Evolutionary conservation across 1,140 invertebrate species (phyloP), one percentile per base, ranked within the genome.

Genomic region (Drosophila setifemur): DNA sequence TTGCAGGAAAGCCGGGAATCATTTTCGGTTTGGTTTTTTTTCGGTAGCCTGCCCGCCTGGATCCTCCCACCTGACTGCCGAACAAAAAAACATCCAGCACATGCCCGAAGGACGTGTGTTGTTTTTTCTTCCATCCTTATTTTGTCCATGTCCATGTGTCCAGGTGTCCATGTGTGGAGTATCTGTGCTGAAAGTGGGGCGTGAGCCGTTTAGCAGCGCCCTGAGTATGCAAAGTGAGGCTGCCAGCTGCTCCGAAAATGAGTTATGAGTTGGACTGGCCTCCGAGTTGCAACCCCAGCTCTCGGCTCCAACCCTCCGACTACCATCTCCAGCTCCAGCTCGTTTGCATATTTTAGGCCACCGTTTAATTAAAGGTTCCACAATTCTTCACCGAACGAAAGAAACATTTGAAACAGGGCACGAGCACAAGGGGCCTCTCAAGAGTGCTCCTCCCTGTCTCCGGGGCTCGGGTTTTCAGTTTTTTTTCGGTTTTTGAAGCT

Each of bases 331-430:
- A 16, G 9, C 8, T 12, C 48, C 66, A 19, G 42, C 71, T 82
- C 73, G 77, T 89, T 89, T 89, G 88, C 88, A 89, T 89, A 89
- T 89, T 88, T 88, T 88, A 88, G 81, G 88, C 88, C 88, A 89
- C 88, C 81, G 88, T 89, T 89, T 89, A 89, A 89, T 89, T 89
- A 89, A 86, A 88, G 83, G 88, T 78, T 88, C 63, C 74, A 86
- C 75, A 75, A 70, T 77, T 69, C 66, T 23, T 39, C 29, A 12
- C 6, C 1, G 6, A 16, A 5, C 47, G 16, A 48, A 50, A 31
- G 58, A 54, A 73, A 74, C 75, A 85, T 85, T 85, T 85, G 81
- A 85, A 85, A 86, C 75, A 55, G 82, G 82, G 81, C 81, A 86
- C 81, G 81, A 86, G 81, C 82, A 85, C 72, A 54, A 86, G 81